Evolutionary conservation across 2,113 vertebrate species (phyloP).

Genomic region (Coreoperca whiteheadi): DNA sequence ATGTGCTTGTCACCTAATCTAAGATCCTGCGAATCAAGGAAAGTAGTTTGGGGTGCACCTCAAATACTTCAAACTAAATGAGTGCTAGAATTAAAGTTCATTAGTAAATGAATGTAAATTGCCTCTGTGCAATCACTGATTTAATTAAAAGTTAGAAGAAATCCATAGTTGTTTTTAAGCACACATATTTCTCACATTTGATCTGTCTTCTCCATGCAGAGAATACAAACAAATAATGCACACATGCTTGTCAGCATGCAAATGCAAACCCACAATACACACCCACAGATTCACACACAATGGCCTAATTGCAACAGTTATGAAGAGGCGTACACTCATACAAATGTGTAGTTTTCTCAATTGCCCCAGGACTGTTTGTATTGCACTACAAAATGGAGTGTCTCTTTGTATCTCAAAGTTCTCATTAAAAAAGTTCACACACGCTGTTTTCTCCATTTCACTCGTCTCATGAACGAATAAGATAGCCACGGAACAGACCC

Average conservation of each 20-base stretch:
- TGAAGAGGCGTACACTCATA: constrained; percentile 64
- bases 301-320: constrained; percentile 61
- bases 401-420: constrained; percentile 66
- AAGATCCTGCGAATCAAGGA: no score
- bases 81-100: not conserved
- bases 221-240: not conserved
- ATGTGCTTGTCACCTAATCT: no score
- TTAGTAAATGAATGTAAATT: not conserved
- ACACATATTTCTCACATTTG: constrained; percentile 24
- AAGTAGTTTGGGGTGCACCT: no score
- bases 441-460: constrained; percentile 53
- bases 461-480: constrained; percentile 56
- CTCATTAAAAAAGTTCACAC: constrained; percentile 75
- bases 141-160: not conserved
- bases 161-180: not conserved
- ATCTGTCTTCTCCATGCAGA: not conserved
- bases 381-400: constrained; percentile 61
- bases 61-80: not conserved
- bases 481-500: constrained; percentile 54
- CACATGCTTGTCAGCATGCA: not conserved
- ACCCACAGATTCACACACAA: constrained; percentile 23
- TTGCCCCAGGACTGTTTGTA: constrained; percentile 66
- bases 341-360: constrained; percentile 35
- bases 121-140: not conserved
- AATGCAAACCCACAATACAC: not conserved